A percentile compares a stretch with the other conserved stretches of the same genome.
Conservation (phyloP, 2,888 invertebrate genomes). For the Rhagonycha lutea region DNA sequence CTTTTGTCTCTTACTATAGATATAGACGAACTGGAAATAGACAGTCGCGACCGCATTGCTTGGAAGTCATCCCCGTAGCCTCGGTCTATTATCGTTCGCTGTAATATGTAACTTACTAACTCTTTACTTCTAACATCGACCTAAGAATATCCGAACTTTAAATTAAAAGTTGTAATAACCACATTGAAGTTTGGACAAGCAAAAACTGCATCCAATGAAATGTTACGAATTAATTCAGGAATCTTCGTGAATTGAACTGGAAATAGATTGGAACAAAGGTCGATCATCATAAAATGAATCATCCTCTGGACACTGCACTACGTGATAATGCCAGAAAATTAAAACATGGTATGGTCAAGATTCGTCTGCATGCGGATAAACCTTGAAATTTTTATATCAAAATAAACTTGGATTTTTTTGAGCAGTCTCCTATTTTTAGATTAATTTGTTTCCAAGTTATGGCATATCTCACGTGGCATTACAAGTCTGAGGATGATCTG, state of each 20-base stretch:
- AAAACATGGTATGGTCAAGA: not conserved
- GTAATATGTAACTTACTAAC: slow-evolving; percentile 19
- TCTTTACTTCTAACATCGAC: slow-evolving; percentile 10
- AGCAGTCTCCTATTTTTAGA: not conserved
- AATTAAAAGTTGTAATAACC: not conserved
- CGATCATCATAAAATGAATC: slow-evolving; percentile 2
- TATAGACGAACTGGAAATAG: slow-evolving; percentile 39
- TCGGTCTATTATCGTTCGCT: slow-evolving; percentile 32
- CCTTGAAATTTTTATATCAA: not conserved
- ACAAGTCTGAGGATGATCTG: not conserved
- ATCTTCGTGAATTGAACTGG: not conserved
- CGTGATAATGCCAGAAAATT: slow-evolving; percentile 10
- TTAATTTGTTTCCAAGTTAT: not conserved
- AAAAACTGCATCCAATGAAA: not conserved
- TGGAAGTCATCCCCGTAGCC: slow-evolving; percentile 38
- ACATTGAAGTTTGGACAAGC: not conserved
- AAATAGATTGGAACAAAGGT: not conserved
- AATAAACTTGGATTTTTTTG: not conserved
- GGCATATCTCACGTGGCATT: not conserved
- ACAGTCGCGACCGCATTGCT: slow-evolving; percentile 40
- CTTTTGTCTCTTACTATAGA: slow-evolving; percentile 34
- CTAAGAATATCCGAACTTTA: slow-evolving; percentile 21
- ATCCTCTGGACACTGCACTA: slow-evolving; percentile 5
- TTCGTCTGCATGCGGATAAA: not conserved
- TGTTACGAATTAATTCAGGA: not conserved